A percentile compares a stretch with the other conserved stretches of the same genome.
Evolutionary conservation across 2,797 vertebrate genomes (phyloP).

Genomic region (Spea hammondii): DNA sequence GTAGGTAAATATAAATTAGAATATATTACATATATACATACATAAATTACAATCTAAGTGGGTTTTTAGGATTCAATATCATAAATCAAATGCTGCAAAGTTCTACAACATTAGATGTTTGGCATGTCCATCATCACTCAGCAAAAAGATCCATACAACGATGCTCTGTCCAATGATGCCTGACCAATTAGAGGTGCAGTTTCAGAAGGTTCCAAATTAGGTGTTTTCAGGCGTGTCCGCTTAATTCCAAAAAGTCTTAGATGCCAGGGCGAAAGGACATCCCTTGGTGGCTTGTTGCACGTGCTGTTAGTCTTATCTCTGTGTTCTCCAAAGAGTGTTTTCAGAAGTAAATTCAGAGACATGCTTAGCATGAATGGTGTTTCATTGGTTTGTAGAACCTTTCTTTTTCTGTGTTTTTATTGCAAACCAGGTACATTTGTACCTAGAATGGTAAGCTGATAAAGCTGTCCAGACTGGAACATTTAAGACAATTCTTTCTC

Average conservation of each 20-base stretch:
- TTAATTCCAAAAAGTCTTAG: neutral
- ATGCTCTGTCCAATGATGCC: neutral
- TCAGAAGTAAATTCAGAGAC: neutral
- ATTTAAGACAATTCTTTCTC: too few species aligned
- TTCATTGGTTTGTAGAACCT: neutral
- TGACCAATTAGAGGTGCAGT: neutral
- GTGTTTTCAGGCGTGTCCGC: neutral
- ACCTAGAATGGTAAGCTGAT: too few species aligned
- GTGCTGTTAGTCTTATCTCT: neutral
- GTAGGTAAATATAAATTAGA: too few species aligned
- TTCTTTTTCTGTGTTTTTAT: neutral
- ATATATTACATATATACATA: too few species aligned
- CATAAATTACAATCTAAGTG: too few species aligned
- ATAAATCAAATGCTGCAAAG: too few species aligned
- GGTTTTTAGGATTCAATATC: too few species aligned
- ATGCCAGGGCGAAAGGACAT: neutral
- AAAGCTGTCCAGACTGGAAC: too few species aligned
- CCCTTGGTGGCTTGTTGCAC: neutral
- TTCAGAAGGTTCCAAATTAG: neutral
- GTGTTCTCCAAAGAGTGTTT: neutral
- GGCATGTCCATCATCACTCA: neutral
- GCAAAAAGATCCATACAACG: neutral
- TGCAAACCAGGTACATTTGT: too few species aligned
- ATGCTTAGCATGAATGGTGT: neutral
- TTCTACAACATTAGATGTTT: neutral